These are phyloP conservation scores for Cepaea nemoralis DNA, from an alignment of 1,140 invertebrate species.

Conservation along the genomic window DNA sequence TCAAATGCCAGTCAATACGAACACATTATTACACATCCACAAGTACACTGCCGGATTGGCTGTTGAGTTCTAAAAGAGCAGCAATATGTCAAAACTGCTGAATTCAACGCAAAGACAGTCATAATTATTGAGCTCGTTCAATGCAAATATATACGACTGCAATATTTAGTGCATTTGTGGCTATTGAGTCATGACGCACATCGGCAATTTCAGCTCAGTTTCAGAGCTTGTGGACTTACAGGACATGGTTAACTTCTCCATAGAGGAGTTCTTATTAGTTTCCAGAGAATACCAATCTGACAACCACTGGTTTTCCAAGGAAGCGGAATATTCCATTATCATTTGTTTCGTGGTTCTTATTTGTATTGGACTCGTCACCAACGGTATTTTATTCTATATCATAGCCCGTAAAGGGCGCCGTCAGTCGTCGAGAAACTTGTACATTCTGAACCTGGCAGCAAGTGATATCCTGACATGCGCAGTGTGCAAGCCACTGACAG, in stretches of 20 bases:
- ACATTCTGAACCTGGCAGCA: conserved; percentile 72
- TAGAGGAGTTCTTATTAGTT: conserved; percentile 46
- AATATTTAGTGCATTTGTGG: not conserved
- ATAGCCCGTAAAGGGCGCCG: conserved; percentile 63
- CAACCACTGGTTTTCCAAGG: conserved; percentile 43
- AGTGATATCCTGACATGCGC: conserved; percentile 69
- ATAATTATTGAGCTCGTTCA: too few species aligned
- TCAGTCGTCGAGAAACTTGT: conserved; percentile 69
- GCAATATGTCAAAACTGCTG: too few species aligned
- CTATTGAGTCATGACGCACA: not conserved
- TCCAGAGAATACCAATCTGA: conserved; percentile 41
- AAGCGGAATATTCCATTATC: conserved; percentile 62
- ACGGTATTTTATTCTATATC: conserved; percentile 71
- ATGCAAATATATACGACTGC: too few species aligned
- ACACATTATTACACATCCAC: too few species aligned
- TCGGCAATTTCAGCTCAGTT: not conserved
- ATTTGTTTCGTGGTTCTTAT: conserved; percentile 70
- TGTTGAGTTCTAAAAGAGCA: too few species aligned
- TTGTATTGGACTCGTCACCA: conserved; percentile 68
- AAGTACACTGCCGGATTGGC: too few species aligned
- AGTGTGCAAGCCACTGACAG: conserved; percentile 68
- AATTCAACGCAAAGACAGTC: too few species aligned
- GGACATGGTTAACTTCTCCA: conserved; percentile 39
- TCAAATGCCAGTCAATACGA: too few species aligned
- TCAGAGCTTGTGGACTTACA: conserved; percentile 33